Conservation (phyloP, 2,888 invertebrate genomes). For the Bembecia ichneumoniformis region DNA sequence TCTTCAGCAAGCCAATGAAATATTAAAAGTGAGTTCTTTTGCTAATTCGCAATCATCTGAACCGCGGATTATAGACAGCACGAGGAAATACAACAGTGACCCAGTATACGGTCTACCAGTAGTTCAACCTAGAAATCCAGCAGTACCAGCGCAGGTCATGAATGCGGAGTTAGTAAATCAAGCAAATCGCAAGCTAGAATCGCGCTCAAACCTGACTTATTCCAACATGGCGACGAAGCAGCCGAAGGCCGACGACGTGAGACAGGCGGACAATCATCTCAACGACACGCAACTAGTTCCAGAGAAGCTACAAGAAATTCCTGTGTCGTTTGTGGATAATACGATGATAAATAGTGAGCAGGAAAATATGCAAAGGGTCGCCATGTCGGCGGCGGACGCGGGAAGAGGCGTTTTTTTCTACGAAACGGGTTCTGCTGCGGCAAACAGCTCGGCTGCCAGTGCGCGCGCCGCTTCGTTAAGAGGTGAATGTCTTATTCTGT, state of each 20-base stretch:
- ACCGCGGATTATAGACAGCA: conserved; percentile 44
- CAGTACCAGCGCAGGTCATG: conserved; percentile 8
- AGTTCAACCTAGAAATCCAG: conserved; percentile 34
- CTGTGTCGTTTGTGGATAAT: conserved; percentile 27
- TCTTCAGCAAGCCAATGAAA: conserved; percentile 60
- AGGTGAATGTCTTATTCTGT: conserved; percentile 59
- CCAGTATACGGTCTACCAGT: conserved; percentile 47
- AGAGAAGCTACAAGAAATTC: conserved; percentile 54
- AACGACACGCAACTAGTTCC: conserved; percentile 59
- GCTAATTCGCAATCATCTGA: conserved; percentile 37
- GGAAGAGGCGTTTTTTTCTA: conserved; percentile 73
- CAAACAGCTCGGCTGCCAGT: conserved; percentile 76
- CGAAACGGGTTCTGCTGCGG: conserved; percentile 65
- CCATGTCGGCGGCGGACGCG: conserved; percentile 47
- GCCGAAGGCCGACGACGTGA: conserved; percentile 18
- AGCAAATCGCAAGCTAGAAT: conserved; percentile 24
- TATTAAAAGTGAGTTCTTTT: conserved; percentile 62
- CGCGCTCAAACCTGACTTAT: conserved; percentile 23
- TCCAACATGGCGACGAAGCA: conserved; percentile 18
- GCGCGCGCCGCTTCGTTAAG: conserved; percentile 55
- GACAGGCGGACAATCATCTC: conserved; percentile 36
- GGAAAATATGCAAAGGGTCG: conserved; percentile 63
- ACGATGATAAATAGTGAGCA: conserved; percentile 54
- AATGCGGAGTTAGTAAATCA: conserved; percentile 12
- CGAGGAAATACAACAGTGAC: conserved; percentile 43